Evolutionary conservation across 2,113 vertebrate species (phyloP).

Genomic region (Scolopax mira): DNA sequence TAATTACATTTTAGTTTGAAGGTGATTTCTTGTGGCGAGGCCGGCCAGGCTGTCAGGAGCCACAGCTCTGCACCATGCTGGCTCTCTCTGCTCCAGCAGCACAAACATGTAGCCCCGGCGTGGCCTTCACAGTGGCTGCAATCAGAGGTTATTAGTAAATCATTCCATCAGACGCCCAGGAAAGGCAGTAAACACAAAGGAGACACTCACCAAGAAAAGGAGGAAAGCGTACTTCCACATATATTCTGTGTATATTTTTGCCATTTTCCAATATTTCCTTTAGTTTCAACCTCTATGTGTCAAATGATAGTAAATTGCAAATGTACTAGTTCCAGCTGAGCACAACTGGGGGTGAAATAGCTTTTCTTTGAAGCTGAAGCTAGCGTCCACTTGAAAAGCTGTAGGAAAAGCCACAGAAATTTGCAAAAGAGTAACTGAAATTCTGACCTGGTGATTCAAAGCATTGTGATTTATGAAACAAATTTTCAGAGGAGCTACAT

Average conservation of each 20-base stretch:
- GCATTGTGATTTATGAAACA: neutral
- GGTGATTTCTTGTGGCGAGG: neutral
- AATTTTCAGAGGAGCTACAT: neutral
- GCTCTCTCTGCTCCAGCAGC: neutral
- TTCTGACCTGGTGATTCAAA: conserved; percentile 25
- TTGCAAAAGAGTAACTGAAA: neutral
- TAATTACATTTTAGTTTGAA: neutral
- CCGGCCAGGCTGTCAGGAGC: neutral
- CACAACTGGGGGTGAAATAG: conserved; percentile 12
- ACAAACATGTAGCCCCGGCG: neutral
- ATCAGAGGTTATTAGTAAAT: neutral
- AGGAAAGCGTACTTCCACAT: neutral
- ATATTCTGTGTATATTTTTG: neutral
- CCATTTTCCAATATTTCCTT: conserved; percentile 3
- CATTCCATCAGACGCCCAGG: neutral
- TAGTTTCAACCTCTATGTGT: conserved; percentile 7
- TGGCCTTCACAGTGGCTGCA: neutral
- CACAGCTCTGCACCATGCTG: neutral
- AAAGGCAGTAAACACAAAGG: neutral
- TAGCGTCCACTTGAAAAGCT: conserved; percentile 9
- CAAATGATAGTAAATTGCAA: conserved; percentile 33
- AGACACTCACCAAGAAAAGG: neutral
- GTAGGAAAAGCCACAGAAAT: neutral
- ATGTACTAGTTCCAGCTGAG: conserved; percentile 31
- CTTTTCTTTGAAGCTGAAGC: conserved; percentile 40